These are phyloP conservation scores for Folsomia candida DNA, from an alignment of 2,888 invertebrate genomes.

Conservation along the genomic window DNA sequence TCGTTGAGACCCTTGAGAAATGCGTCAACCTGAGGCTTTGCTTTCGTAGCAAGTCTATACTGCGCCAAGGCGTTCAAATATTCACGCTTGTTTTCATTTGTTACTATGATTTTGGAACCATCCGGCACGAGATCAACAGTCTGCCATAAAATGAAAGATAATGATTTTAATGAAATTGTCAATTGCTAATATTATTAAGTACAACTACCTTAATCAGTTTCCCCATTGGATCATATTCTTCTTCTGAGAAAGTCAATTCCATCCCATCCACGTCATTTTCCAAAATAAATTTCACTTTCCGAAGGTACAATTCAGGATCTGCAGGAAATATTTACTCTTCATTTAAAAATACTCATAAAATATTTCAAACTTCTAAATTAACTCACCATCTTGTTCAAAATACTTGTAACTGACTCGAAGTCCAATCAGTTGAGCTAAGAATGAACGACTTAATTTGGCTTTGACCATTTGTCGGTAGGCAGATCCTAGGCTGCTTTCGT, in stretches of 20 bases:
- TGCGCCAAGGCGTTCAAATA: slow-evolving; percentile 88
- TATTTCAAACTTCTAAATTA: background rate
- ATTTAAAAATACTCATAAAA: slow-evolving; percentile 78
- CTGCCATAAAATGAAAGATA: slow-evolving; percentile 52
- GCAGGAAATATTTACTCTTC: too few species aligned
- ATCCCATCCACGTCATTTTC: slow-evolving; percentile 86
- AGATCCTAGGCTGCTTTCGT: slow-evolving; percentile 87
- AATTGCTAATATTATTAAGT: too few species aligned
- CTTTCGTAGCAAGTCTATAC: slow-evolving; percentile 77
- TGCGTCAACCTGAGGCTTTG: slow-evolving; percentile 78
- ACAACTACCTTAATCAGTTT: slow-evolving; percentile 67
- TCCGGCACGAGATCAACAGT: slow-evolving; percentile 77
- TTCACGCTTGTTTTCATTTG: slow-evolving; percentile 71
- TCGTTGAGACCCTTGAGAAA: slow-evolving; percentile 87
- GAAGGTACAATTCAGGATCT: slow-evolving; percentile 87
- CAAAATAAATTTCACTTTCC: slow-evolving; percentile 88
- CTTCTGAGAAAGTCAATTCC: slow-evolving; percentile 84
- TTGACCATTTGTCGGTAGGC: slow-evolving; percentile 84
- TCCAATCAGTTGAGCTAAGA: slow-evolving; percentile 91
- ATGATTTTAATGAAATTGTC: too few species aligned
- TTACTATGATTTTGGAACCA: slow-evolving; percentile 72
- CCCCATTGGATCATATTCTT: slow-evolving; percentile 77
- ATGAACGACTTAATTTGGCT: slow-evolving; percentile 85
- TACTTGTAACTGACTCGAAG: slow-evolving; percentile 91
- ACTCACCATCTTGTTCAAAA: slow-evolving; percentile 94